phyloP scores from a whole-genome alignment of 2,113 vertebrate genomes.

The Anser cygnoides region DNA sequence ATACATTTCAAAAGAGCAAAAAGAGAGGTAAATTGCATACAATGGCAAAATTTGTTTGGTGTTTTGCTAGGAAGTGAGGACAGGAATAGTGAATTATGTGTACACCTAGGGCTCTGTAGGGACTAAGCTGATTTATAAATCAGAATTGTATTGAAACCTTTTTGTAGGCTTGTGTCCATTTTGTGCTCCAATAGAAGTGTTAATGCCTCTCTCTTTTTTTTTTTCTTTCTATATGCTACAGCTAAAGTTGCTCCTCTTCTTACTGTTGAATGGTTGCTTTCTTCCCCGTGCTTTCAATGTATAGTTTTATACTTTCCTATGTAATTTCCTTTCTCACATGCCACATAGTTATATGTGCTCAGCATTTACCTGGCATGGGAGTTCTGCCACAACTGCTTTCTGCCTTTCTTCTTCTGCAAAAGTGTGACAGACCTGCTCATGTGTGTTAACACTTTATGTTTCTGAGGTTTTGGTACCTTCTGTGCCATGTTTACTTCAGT shows the following conservation, averaged over 20 bases:
- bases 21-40: not conserved
- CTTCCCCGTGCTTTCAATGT: not conserved
- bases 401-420: not conserved
- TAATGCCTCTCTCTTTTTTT: not conserved
- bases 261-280: not conserved
- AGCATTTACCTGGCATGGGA: not conserved
- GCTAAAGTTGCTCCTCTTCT: not conserved
- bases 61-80: not conserved
- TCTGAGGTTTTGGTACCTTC: not conserved
- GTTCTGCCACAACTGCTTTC: not conserved
- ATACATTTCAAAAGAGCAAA: not conserved
- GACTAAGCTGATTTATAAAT: not conserved
- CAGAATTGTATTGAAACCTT: not conserved
- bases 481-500: not conserved
- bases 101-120: not conserved
- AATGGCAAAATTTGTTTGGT: not conserved
- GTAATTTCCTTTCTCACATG: not conserved
- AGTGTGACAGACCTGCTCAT: not conserved
- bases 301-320: not conserved
- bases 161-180: not conserved
- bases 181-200: not conserved
- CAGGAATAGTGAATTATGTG: rapidly evolving
- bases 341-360: not conserved
- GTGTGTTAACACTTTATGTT: not conserved
- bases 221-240: not conserved